Percentiles rank a stretch among this genome's conserved stretches.
Conservation (phyloP, 2,888 invertebrate genomes). For the Neoscelio sp. region DNA sequence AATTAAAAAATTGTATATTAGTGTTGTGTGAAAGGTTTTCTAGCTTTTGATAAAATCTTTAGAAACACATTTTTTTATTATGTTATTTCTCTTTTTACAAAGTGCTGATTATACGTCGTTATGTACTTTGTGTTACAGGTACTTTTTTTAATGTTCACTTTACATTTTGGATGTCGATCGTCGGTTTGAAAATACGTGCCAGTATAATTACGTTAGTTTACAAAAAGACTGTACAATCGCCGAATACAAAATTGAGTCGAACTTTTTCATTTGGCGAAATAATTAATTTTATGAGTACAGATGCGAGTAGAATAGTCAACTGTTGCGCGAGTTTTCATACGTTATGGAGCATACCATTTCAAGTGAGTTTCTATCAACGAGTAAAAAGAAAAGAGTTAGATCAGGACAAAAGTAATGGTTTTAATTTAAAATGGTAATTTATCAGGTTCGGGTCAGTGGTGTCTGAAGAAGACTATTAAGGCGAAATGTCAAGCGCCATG, state of each 20-base stretch:
- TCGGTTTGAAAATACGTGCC: constrained; percentile 94
- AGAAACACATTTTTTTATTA: too few species aligned
- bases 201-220: constrained; percentile 93
- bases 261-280: constrained; percentile 91
- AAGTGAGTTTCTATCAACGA: constrained; percentile 84
- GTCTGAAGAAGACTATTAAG: too few species aligned
- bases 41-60: too few species aligned
- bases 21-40: too few species aligned
- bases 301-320: constrained; percentile 97
- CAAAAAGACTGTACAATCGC: constrained; percentile 85
- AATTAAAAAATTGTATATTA: too few species aligned
- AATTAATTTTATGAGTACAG: constrained; percentile 98
- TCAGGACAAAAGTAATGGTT: too few species aligned
- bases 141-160: constrained; percentile 95
- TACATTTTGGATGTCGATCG: constrained; percentile 92
- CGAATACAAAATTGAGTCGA: constrained; percentile 78
- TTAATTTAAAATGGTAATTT: too few species aligned
- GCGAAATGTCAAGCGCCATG: too few species aligned
- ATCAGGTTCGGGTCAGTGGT: too few species aligned
- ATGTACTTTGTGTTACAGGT: constrained; percentile 83
- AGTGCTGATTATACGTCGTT: not conserved
- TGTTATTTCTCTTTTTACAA: too few species aligned
- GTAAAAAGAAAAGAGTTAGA: constrained; percentile 3
- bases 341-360: constrained; percentile 98
- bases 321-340: constrained; percentile 98